phyloP scores from a whole-genome alignment of 2,888 invertebrate genomes.

The Caenorhabditis zanzibari region DNA sequence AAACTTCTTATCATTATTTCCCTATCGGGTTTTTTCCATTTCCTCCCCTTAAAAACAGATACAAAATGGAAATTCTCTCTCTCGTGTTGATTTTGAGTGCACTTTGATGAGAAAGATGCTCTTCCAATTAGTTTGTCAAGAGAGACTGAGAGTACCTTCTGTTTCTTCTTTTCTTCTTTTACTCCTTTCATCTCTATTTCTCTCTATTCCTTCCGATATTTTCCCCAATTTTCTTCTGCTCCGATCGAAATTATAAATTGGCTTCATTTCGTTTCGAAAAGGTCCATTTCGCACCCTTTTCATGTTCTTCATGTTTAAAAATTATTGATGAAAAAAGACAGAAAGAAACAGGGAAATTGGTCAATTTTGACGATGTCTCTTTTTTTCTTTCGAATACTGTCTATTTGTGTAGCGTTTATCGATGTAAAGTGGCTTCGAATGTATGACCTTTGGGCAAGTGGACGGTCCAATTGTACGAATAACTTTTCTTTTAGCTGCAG shows the following conservation, averaged over 20 bases:
- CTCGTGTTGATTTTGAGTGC: constrained; percentile 9
- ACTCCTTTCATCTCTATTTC: constrained; percentile 45
- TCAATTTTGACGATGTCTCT: not conserved
- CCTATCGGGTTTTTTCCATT: not conserved
- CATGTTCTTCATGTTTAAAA: constrained; percentile 6
- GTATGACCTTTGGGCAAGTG: constrained; percentile 32
- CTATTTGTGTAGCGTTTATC: constrained; percentile 36
- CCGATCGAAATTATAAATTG: constrained; percentile 61
- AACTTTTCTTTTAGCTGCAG: not conserved
- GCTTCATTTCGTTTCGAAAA: constrained; percentile 39
- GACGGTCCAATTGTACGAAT: constrained; percentile 9
- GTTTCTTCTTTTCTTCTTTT: constrained; percentile 25
- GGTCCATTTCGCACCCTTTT: constrained; percentile 36
- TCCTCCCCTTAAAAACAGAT: constrained; percentile 9
- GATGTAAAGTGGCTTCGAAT: constrained; percentile 39
- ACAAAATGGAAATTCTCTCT: constrained; percentile 11
- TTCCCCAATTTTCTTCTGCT: constrained; percentile 24
- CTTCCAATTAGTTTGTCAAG: constrained; percentile 32
- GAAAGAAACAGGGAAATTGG: not conserved
- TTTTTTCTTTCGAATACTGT: constrained; percentile 34
- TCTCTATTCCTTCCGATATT: constrained; percentile 16
- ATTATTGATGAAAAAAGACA: constrained; percentile 11
- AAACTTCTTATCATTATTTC: constrained; percentile 27
- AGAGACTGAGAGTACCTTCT: constrained; percentile 26
- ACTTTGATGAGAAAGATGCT: constrained; percentile 22